Base-by-base conservation (phyloP, 2,797 vertebrate species). In the Rhincodon typus region DNA sequence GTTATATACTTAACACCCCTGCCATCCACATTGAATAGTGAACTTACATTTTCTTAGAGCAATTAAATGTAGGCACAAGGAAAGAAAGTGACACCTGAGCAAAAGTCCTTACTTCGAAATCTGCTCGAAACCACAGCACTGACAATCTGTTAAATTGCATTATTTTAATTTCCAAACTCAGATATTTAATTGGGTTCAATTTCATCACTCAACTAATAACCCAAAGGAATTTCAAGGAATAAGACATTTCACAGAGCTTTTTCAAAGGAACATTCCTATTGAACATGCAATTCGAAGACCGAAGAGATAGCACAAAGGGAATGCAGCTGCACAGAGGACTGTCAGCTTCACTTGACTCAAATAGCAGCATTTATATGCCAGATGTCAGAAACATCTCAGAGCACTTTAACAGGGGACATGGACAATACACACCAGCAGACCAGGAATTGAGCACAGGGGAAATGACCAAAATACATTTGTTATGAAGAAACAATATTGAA, bases 181-280 rank as follows among this genome's bases (percentile, higher is more conserved):
- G 62, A 23, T 62, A 93, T 42, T 93, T 93, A 93, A 93, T 93
- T 93, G 66, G n/a, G 62, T 42, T 93, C 62, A 69, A 66, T 67
- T 67, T 93, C 62, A 69, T 23, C n/a, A 25, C 6, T 42, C 62
- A 69, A n/a, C 12, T 3, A 15, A 38, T 69, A 93, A 38, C 34
- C 90, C 66, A 69, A 67, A 93, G 34, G 17, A 10, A 93, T 23
- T 69, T 38, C 90, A 93, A 38, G 62, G 21, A 93, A 38, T 34
- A 19, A 67, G 88, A 67, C 4, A 84, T 46, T 84, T 25, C 21
- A 12, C 42, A 25, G 38, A 38, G 90, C 34, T n/a, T 67, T 67
- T 38, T 23, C 34, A 66, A 67, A 8, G 17, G 90, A 38, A 93
- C 21, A 38, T 38, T 21, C 12, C 34, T n/a, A 67, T 67, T 93